These are phyloP conservation scores for Xanthia togata DNA, from an alignment of 2,888 invertebrate genomes.

Conservation along the genomic window DNA sequence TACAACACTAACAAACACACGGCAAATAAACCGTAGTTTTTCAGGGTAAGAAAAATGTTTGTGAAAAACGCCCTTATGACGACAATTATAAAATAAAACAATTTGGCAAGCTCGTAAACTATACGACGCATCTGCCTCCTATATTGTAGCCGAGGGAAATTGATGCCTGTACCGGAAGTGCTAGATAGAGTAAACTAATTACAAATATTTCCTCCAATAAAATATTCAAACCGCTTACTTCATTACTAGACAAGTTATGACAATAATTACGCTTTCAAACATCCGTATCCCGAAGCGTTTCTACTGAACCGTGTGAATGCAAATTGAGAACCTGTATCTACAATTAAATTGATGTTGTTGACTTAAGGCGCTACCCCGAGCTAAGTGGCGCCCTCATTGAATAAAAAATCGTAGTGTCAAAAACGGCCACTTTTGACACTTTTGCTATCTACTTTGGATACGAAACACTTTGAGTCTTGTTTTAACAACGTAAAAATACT, in stretches of 20 bases:
- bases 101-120: slow-evolving; percentile 53
- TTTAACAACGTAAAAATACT: too few relatives aligned
- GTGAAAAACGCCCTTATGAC: slow-evolving; percentile 8
- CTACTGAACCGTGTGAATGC: slow-evolving; percentile 9
- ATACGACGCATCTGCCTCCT: slow-evolving; percentile 22
- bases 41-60: too few relatives aligned
- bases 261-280: slow-evolving; percentile 27
- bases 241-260: slow-evolving; percentile 5
- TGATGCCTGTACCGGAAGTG: background rate
- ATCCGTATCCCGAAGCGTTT: slow-evolving; percentile 7
- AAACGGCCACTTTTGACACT: too few relatives aligned
- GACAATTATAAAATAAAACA: slow-evolving; percentile 50
- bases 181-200: slow-evolving; percentile 12
- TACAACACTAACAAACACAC: too few relatives aligned
- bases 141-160: slow-evolving; percentile 28
- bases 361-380: too few relatives aligned
- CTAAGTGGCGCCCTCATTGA: too few relatives aligned
- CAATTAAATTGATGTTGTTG: slow-evolving; percentile 19
- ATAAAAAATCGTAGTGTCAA: too few relatives aligned
- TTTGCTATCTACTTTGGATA: too few relatives aligned
- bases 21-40: too few relatives aligned
- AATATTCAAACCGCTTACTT: background rate
- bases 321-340: background rate
- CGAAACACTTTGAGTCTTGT: too few relatives aligned
- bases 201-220: slow-evolving; percentile 28